Base-by-base conservation (phyloP, 1,140 invertebrate genomes). In the Vanessa tameamea region DNA sequence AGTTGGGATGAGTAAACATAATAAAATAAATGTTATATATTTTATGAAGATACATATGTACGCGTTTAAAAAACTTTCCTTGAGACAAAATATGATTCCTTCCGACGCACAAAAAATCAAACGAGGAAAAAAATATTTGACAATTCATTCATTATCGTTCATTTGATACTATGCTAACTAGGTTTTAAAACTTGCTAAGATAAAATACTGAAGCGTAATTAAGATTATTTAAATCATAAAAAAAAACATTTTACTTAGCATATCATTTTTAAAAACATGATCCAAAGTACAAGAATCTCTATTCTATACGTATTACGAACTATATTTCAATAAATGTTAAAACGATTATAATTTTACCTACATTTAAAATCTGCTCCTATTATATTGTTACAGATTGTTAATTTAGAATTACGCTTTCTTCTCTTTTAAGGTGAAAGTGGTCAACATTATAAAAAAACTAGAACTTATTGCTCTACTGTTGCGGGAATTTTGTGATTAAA, bases 351-450 rank as follows among this genome's bases (percentile, higher is more conserved):
- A 61, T 61, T 43, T 70, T 50, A 23, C 53, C 53, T 61, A 69
- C n/a, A 55, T 50, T 26, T 31, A 26, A 51, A 55, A 53, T 47
- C 31, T 47, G 51, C 16, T 47, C 16, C 73, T 75, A 75, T 71
- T 75, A 75, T 75, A 67, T 67, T 70, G 86, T 87, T 86, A 87
- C 87, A 89, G 81, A 80, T 87, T 84, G 86, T 86, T 89, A 86
- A 87, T 89, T 89, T 84, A 78, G 78, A 78, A 80, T 73, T 83
- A 89, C 84, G 84, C 87, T 88, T 88, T 88, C 86, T 87, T 81
- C 78, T 69, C 67, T 70, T 75, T 72, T 76, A 51, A 64, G 69
- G 69, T 68, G 75, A 72, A 68, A 76, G 64, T 76, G 59, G 47
- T 64, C 14, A 20, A 64, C 23, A 69, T 65, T 69, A 72, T 48